A percentile compares a stretch with the other conserved stretches of the same genome.
Conservation (phyloP, 2,888 invertebrate genomes). For the Drosophila parthenogenetica region DNA sequence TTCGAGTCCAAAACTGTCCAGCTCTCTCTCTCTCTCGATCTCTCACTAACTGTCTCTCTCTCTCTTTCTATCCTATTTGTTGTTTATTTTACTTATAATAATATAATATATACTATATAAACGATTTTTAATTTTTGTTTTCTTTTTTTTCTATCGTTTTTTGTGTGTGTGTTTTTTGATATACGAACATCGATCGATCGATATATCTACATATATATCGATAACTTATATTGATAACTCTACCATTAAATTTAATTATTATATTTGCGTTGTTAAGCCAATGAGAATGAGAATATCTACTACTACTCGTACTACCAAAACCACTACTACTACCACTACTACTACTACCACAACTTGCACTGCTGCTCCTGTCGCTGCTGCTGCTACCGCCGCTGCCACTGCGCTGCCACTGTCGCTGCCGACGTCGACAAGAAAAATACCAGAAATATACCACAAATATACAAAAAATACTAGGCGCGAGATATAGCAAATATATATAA, state of each 20-base stretch:
- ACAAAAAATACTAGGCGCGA: constrained; percentile 44
- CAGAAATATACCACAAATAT: constrained; percentile 16
- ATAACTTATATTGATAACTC: constrained; percentile 69
- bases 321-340: constrained; percentile 82
- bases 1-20: constrained; percentile 38
- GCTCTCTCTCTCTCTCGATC: constrained; percentile 3
- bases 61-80: constrained; percentile 34
- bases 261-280: constrained; percentile 84
- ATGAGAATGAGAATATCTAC: constrained; percentile 85
- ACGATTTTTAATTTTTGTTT: constrained; percentile 56
- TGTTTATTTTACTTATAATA: constrained; percentile 40
- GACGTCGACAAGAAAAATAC: constrained; percentile 21
- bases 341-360: constrained; percentile 80
- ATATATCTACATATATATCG: neutral
- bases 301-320: constrained; percentile 81
- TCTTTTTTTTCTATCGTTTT: constrained; percentile 56
- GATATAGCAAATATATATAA: constrained; percentile 16
- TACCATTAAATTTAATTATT: constrained; percentile 79
- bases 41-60: constrained; percentile 9
- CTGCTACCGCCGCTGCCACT: constrained; percentile 38
- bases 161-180: constrained; percentile 50
- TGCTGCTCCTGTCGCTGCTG: constrained; percentile 80
- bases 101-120: constrained; percentile 39
- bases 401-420: constrained; percentile 24
- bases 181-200: constrained; percentile 47